phyloP scores from a whole-genome alignment of 2,888 invertebrate genomes.

The Heliconius erato region DNA sequence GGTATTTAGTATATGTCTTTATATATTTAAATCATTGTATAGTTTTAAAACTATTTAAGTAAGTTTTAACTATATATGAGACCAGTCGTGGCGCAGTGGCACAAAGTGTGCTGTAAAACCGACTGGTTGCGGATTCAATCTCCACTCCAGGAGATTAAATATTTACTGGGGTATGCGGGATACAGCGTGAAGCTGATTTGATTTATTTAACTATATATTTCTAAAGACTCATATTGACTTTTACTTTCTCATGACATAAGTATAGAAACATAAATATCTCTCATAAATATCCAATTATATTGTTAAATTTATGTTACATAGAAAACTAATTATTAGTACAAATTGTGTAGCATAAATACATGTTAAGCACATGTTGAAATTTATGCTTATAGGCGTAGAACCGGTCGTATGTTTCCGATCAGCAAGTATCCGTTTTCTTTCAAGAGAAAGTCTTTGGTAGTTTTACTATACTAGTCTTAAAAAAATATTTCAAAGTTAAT shows the following conservation, averaged over 20 bases:
- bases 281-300: neutral
- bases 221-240: neutral
- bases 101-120: too few relatives aligned
- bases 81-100: too few relatives aligned
- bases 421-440: conserved; percentile 37
- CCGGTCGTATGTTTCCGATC: conserved; percentile 44
- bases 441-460: conserved; percentile 42
- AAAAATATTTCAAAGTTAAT: neutral
- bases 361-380: conserved; percentile 11
- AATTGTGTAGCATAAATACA: conserved; percentile 17
- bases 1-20: too few relatives aligned
- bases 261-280: neutral
- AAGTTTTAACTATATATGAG: too few relatives aligned
- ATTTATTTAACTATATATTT: too few relatives aligned
- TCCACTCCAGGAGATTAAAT: too few relatives aligned
- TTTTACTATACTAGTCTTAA: neutral
- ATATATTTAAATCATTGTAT: too few relatives aligned
- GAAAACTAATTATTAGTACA: conserved; percentile 7
- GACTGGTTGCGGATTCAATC: too few relatives aligned
- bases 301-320: neutral
- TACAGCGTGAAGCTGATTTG: too few relatives aligned
- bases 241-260: neutral
- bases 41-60: too few relatives aligned
- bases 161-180: too few relatives aligned
- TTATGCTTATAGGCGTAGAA: conserved; percentile 29